phyloP scores from a whole-genome alignment of 2,888 invertebrate genomes.

The Acleris cristana region DNA sequence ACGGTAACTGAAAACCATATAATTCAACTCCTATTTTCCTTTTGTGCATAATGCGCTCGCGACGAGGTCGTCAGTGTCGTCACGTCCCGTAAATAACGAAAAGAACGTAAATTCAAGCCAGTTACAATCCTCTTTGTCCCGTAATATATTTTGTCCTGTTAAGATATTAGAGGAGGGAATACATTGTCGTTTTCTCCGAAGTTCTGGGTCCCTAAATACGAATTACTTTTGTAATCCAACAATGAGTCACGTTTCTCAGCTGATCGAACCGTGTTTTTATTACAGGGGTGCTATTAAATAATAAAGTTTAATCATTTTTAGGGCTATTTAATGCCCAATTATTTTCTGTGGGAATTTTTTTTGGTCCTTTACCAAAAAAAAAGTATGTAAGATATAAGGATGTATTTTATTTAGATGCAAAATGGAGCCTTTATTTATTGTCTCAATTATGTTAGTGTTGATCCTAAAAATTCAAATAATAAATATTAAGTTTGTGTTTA shows the following conservation, averaged over 20 bases:
- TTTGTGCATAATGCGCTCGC: conserved; percentile 1
- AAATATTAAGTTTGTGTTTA: no score
- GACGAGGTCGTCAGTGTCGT: conserved; percentile 1
- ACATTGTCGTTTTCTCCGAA: conserved; percentile 15
- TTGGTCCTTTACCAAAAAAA: no score
- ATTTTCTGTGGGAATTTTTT: no score
- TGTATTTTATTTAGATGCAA: no score
- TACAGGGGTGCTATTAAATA: no score
- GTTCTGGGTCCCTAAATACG: not conserved
- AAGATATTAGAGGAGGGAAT: conserved; percentile 15
- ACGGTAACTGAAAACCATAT: not conserved
- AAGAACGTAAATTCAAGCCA: conserved; percentile 12
- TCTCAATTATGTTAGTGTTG: no score
- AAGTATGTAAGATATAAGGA: no score
- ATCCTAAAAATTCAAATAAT: no score
- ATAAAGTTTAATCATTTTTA: no score
- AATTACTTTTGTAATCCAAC: conserved; percentile 16
- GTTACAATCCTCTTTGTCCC: conserved; percentile 14
- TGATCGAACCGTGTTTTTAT: no score
- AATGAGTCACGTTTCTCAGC: not conserved
- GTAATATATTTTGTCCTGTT: conserved; percentile 20
- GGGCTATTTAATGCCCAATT: no score
- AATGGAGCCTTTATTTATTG: no score
- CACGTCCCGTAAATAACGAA: conserved; percentile 2
- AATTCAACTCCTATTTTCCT: not conserved